Evolutionary conservation across 2,797 vertebrate genomes (phyloP).

Genomic region (Miichthys miiuy): DNA sequence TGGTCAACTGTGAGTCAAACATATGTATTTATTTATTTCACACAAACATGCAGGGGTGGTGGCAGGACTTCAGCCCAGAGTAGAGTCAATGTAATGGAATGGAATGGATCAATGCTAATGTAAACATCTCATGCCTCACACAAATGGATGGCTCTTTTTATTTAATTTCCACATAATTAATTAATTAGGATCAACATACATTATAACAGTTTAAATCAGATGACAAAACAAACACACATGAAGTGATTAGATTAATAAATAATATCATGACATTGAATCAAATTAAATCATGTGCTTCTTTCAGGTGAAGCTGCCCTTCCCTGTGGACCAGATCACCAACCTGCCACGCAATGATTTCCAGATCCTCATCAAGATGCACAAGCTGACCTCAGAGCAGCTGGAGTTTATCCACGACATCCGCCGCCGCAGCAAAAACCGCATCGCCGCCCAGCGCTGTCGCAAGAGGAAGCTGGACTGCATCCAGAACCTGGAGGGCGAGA

Average conservation of each 20-base stretch:
- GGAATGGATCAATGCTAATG: too few species aligned
- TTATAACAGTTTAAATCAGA: background rate
- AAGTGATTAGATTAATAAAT: background rate
- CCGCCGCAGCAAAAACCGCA: slow-evolving; percentile 95
- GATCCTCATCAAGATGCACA: slow-evolving; percentile 98
- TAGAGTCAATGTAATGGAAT: too few species aligned
- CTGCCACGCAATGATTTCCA: slow-evolving; percentile 97
- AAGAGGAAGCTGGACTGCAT: slow-evolving; percentile 98
- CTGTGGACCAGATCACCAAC: slow-evolving; percentile 96
- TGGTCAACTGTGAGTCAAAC: background rate
- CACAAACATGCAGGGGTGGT: background rate
- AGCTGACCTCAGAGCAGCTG: slow-evolving; percentile 94
- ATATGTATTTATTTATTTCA: background rate
- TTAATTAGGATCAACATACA: background rate
- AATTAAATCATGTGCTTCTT: background rate
- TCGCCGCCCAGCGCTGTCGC: slow-evolving; percentile 95
- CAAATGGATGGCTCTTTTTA: background rate
- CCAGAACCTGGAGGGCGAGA: slow-evolving; percentile 96
- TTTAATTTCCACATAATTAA: background rate
- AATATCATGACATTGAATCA: too few species aligned
- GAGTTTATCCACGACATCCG: slow-evolving; percentile 96
- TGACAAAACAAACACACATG: background rate
- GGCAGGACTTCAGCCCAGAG: background rate
- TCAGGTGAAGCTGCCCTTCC: slow-evolving; percentile 96
- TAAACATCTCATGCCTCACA: background rate